Base-by-base conservation (phyloP, 1,140 invertebrate species). In the Acromyrmex heyeri region DNA sequence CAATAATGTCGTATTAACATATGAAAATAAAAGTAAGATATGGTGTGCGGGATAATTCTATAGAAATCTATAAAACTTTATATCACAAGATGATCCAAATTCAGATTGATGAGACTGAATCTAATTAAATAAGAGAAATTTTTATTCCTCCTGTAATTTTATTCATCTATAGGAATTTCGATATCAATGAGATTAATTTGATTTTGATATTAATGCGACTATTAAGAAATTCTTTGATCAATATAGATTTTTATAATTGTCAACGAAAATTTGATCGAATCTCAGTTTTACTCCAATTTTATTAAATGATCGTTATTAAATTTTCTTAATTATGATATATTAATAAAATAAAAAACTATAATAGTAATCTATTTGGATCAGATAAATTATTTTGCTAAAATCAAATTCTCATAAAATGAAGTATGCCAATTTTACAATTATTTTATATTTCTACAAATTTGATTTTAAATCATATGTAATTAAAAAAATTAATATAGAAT, bases 1-100 rank as follows among this genome's bases (percentile, higher is more conserved):
- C 79, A 48, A 61, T 83, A 83, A 83, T 75, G 44, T 73, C 34
- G 67, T 73, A 73, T 75, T 75, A 83, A 83, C 79, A 61, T 73
- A 38, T 61, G 57, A 61, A 83, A 83, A 75, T 61, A 34, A 81
- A 61, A 27, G 48, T 69, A 69, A 70, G 21, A 12, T 44, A 44
- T 53, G 10, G 21, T 5, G 78, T 34, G 3, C 6, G 0, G 16
- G 53, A 75, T 83, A 44, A 70, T 81, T n/a, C 8, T 16, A 27
- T 2, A 34, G 38, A 75, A 75, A 75, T 82, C 21, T 59, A 4
- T 24, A 18, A 83, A 62, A 73, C 14, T 61, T 73, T 16, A 34
- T 73, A 27, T 6, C 38, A 44, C 38, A 44, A 44, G 8, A 44
- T 44, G 8, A 44, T 44, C 38, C 8, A 10, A 44, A 44, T 44